A percentile compares a stretch with the other conserved stretches of the same genome.
Conservation (phyloP, 2,797 vertebrate species). For the Eulemur mongoz region DNA sequence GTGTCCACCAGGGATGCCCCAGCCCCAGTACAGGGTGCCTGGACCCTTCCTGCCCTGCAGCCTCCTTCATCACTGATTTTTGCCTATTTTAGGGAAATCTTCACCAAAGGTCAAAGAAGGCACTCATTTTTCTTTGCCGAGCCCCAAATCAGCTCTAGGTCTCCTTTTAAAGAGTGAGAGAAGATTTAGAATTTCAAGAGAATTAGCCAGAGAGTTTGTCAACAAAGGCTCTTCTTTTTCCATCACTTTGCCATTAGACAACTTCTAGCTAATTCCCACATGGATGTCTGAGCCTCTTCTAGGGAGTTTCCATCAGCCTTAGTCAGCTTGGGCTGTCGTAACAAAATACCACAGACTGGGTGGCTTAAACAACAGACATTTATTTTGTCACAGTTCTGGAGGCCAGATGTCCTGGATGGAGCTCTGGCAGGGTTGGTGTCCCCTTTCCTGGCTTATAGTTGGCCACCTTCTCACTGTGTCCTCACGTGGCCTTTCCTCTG, state of each 20-base stretch:
- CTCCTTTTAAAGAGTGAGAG: not conserved
- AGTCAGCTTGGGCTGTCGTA: accelerated
- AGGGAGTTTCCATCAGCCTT: not conserved
- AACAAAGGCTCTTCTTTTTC: not conserved
- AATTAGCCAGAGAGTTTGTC: not conserved
- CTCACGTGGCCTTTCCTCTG: not conserved
- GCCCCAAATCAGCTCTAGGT: not conserved
- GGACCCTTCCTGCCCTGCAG: not conserved
- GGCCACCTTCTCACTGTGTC: not conserved
- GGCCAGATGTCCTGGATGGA: not conserved
- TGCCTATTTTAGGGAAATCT: not conserved
- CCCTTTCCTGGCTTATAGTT: not conserved
- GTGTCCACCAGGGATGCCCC: not conserved
- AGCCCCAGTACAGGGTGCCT: not conserved
- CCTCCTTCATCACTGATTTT: not conserved
- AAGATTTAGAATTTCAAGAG: not conserved
- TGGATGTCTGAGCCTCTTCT: not conserved
- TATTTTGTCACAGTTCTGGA: not conserved
- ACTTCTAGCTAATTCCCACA: not conserved
- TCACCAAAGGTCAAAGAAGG: not conserved
- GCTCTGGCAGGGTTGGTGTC: no score
- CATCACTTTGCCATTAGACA: not conserved
- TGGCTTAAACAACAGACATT: not conserved
- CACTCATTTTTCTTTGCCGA: not conserved
- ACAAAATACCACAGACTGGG: not conserved